These are phyloP conservation scores for Drosophila infuscata DNA, from an alignment of 2,888 invertebrate species.

Conservation along the genomic window DNA sequence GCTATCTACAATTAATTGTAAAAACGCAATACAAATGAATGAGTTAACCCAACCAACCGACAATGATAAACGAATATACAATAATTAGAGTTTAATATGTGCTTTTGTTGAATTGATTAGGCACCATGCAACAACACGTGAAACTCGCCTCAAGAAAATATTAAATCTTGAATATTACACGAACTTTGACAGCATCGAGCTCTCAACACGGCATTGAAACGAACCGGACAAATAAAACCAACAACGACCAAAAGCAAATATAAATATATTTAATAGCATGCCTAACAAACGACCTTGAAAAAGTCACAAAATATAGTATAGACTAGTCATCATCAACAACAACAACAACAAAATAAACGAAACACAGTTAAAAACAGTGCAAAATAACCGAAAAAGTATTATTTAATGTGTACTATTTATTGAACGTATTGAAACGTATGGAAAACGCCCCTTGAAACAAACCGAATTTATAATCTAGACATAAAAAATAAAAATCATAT, in stretches of 20 bases:
- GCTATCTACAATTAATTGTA: conserved; percentile 39
- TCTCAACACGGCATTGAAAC: conserved; percentile 18
- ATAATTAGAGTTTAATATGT: conserved; percentile 2
- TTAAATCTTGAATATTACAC: conserved; percentile 5
- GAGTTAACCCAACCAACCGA: conserved; percentile 19
- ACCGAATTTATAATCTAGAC: conserved; percentile 61
- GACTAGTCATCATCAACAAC: conserved; percentile 62
- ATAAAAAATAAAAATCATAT: neutral
- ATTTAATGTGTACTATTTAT: conserved; percentile 70
- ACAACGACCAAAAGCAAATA: conserved; percentile 2
- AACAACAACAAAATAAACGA: conserved; percentile 27
- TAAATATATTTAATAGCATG: neutral
- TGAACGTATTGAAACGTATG: conserved; percentile 31
- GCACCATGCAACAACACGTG: neutral
- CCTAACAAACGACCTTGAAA: conserved; percentile 54
- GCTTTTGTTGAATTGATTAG: neutral
- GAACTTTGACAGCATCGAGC: conserved; percentile 23
- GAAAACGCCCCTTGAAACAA: conserved; percentile 48
- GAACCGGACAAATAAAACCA: conserved; percentile 17
- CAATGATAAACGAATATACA: conserved; percentile 57
- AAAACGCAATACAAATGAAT: conserved; percentile 20
- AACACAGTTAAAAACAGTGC: conserved; percentile 47
- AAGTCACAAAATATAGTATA: conserved; percentile 35
- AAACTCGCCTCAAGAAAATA: conserved; percentile 2
- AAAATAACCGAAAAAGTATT: conserved; percentile 60